These are phyloP conservation scores for Limnephilus auricula DNA, from an alignment of 2,888 invertebrate genomes.

Conservation along the genomic window DNA sequence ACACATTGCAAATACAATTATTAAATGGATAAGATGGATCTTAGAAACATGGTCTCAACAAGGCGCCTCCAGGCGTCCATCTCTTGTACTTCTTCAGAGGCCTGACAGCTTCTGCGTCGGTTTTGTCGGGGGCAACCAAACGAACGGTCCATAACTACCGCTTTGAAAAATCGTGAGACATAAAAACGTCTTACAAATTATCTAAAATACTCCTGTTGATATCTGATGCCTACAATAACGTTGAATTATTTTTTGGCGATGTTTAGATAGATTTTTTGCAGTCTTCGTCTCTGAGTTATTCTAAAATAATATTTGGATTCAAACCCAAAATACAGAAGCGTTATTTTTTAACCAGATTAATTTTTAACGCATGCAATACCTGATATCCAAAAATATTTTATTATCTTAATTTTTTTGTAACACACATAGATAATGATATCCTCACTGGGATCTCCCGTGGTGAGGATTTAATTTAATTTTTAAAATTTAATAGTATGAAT, in stretches of 20 bases:
- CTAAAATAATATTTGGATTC: neutral
- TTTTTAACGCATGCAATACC: too few relatives aligned
- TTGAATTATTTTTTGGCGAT: neutral
- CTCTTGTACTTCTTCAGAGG: neutral
- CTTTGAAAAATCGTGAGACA: slow-evolving; percentile 2
- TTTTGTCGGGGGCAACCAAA: neutral
- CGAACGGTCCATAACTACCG: neutral
- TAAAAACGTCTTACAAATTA: neutral
- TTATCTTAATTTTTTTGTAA: too few relatives aligned
- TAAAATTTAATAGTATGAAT: too few relatives aligned
- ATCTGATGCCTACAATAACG: neutral
- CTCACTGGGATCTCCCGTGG: too few relatives aligned
- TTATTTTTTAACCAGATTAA: too few relatives aligned
- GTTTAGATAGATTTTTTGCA: neutral
- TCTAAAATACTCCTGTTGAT: neutral
- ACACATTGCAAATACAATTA: neutral
- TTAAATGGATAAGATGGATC: neutral
- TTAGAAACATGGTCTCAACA: neutral
- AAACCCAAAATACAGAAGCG: neutral
- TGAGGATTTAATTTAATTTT: too few relatives aligned
- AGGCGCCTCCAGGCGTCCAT: neutral
- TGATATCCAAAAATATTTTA: too few relatives aligned
- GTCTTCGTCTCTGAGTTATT: neutral
- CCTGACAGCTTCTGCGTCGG: neutral
- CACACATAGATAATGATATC: too few relatives aligned